These are phyloP conservation scores for Palaemon carinicauda DNA, from an alignment of 1,140 invertebrate genomes.

Conservation along the genomic window DNA sequence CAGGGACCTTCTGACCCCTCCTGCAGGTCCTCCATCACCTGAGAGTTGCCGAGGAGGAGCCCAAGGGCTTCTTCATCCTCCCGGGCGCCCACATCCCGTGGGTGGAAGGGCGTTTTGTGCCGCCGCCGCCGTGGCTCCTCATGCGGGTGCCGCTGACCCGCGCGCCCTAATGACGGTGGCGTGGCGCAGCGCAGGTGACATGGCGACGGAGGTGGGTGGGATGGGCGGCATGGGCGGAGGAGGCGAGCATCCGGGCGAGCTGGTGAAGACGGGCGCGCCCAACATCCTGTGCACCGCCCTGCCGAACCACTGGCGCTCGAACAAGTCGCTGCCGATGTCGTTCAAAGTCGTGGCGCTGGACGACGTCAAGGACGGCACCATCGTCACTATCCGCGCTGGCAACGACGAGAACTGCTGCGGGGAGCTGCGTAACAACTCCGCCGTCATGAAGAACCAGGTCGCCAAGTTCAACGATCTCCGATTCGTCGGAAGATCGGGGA, in stretches of 20 bases:
- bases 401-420: slow-evolving; percentile 53
- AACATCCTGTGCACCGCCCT: slow-evolving; percentile 53
- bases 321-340: slow-evolving; percentile 52
- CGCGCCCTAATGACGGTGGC: slow-evolving; percentile 53
- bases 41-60: neutral
- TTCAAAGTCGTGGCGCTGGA: slow-evolving; percentile 50
- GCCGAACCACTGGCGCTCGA: slow-evolving; percentile 48
- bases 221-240: slow-evolving; percentile 37
- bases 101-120: neutral
- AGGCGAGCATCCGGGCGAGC: slow-evolving; percentile 40
- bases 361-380: slow-evolving; percentile 48
- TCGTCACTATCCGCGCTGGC: slow-evolving; percentile 43
- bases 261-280: slow-evolving; percentile 44
- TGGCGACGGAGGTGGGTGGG: slow-evolving; percentile 50
- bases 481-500: slow-evolving; percentile 49
- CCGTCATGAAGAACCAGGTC: slow-evolving; percentile 54
- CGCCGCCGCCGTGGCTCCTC: slow-evolving; percentile 49
- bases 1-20: too few relatives aligned
- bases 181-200: slow-evolving; percentile 52
- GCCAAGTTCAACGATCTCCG: slow-evolving; percentile 52
- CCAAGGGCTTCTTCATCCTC: neutral
- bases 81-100: neutral
- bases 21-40: too few relatives aligned
- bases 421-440: slow-evolving; percentile 47
- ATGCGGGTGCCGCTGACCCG: slow-evolving; percentile 51